Evolutionary conservation across 2,888 invertebrate genomes (phyloP).

Genomic region (Hydrotaea diabolus): DNA sequence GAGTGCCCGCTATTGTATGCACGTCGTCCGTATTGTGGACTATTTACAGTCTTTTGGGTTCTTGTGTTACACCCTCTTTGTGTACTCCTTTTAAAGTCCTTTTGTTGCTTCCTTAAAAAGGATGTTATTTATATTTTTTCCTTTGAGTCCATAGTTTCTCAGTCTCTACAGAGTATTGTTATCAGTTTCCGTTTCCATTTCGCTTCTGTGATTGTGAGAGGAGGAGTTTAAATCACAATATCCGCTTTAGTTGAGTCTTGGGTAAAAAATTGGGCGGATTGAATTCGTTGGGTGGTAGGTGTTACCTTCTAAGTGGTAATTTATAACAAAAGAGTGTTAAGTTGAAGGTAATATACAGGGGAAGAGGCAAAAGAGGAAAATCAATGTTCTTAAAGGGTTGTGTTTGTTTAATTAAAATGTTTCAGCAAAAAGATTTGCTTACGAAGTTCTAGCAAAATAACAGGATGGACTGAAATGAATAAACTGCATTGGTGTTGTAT

Average conservation of each 20-base stretch:
- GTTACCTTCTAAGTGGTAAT: background rate
- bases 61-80: conserved; percentile 6
- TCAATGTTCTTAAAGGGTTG: no score
- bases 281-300: background rate
- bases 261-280: background rate
- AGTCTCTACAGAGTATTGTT: background rate
- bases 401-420: no score
- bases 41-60: background rate
- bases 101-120: background rate
- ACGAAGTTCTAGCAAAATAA: no score
- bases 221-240: conserved; percentile 1
- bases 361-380: no score
- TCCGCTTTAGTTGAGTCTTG: no score
- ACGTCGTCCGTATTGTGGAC: background rate
- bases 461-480: no score
- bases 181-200: background rate
- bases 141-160: background rate
- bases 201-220: background rate
- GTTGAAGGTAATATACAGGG: no score
- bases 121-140: conserved; percentile 7
- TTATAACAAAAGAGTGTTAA: background rate
- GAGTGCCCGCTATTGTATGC: background rate
- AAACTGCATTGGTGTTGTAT: no score
- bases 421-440: no score
- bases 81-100: conserved; percentile 2